Base-by-base conservation (phyloP, 2,113 vertebrate genomes). In the Takifugu flavidus region DNA sequence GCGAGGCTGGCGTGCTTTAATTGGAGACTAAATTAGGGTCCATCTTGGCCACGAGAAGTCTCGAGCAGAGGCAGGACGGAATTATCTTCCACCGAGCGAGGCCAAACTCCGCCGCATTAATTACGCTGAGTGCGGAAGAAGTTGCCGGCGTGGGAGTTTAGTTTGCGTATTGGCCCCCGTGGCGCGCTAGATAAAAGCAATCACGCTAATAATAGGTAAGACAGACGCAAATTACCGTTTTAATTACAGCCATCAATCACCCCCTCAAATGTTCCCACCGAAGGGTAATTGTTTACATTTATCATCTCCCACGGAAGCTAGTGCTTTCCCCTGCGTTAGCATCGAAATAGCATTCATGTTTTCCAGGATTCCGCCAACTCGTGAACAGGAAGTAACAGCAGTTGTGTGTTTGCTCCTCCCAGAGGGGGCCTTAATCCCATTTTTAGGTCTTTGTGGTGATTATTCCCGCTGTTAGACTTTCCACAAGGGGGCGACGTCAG, bases 21-120 rank as follows among this genome's bases (percentile, higher is more conserved):
- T 79, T 68, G 53, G 60, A 73, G 66, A 62, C 49, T 71, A 71
- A 72, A 74, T 82, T 66, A 61, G 69, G 58, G 49, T 45, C 44
- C 42, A 55, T 66, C 44, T 50, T 4, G 28, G 49, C 61, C 59
- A 53, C 55, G 67, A 83, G 72, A 45, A 49, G 13, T 57, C 52
- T 63, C 49, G 49, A 59, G 51, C 7, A 54, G 53, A 51, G 25
- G 20, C 25, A 31, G 44, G 46, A 49, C 5, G 27, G 56, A 62
- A 75, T 49, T 6, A 49, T 46, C 53, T 61, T 43, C 50, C 31
- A 59, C 54, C 3, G 12, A 55, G 52, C 28, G 11, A 5, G 20
- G 27, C 12, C 2, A 6, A 46, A 29, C 49, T 53, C 28, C 6
- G 45, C 13, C 14, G 56, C 51, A 44, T 47, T 56, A 64, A 58